Base-by-base conservation (phyloP, 2,888 invertebrate genomes). In the Drosophila planitibia region DNA sequence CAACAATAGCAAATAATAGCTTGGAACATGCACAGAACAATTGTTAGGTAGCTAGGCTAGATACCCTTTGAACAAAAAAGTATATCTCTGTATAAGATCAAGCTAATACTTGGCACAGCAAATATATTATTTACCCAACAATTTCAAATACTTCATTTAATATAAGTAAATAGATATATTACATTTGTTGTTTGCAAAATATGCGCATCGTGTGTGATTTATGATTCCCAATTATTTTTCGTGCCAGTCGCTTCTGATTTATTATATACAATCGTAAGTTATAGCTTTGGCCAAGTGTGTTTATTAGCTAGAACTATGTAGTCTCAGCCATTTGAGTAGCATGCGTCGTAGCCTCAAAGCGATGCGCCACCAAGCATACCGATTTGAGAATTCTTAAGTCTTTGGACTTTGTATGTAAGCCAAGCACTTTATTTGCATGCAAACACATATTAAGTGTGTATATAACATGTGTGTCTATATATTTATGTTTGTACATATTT, bases 291-390 rank as follows among this genome's bases (percentile, higher is more conserved):
- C 30, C 14, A 35, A 30, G 28, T 55, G 53, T 62, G 54, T 49
- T 66, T 67, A 72, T 64, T 79, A 39, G 74, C 68, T 33, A 61
- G 55, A 67, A 52, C 32, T 37, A 54, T 49, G 41, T 62, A 49
- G 28, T 54, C 41, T 44, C 37, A 54, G 53, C 60, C 53, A 59
- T 64, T 59, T 61, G 47, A 70, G 51, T 67, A 69, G 62, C 60
- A 65, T 59, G 67, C 75, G 60, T 59, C 44, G 55, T 62, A 49
- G 67, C 78, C 81, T 68, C 51, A 71, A 55, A 76, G 63, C 70
- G 65, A 72, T 78, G 73, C 59, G 67, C 73, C 58, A 55, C 22
- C 39, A 44, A 75, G 76, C 59, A 80, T 80, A 76, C 52, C 80
- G 52, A 59, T 70, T 60, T 63, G 51, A 64, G 58, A 44, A 51